Evolutionary conservation across 1,140 invertebrate species (phyloP).

Genomic region (Drosophila prosaltans): DNA sequence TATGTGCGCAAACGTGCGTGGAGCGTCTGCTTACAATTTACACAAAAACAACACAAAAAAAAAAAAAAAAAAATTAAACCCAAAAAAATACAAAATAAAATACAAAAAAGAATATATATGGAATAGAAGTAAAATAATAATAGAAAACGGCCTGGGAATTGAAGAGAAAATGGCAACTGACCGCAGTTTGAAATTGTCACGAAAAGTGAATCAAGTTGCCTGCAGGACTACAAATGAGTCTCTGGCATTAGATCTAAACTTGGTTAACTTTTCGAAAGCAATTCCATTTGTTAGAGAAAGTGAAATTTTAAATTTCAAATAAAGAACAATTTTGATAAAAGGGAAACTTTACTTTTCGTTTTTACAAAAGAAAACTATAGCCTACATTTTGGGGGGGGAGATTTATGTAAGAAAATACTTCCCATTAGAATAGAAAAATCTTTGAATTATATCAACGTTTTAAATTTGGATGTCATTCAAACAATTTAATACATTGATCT

Average conservation of each 20-base stretch:
- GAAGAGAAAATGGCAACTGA: constrained; percentile 12
- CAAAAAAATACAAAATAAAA: neutral
- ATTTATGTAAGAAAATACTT: too few species aligned
- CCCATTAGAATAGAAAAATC: too few species aligned
- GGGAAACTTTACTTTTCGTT: neutral
- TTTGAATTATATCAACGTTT: too few species aligned
- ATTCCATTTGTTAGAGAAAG: constrained; percentile 2
- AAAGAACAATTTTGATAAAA: neutral
- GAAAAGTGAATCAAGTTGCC: constrained; percentile 18
- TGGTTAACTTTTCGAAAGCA: constrained; percentile 6
- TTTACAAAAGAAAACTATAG: neutral
- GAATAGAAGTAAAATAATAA: constrained; percentile 1
- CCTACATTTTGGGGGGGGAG: neutral
- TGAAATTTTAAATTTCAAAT: neutral
- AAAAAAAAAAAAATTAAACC: neutral
- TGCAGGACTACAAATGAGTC: constrained; percentile 7
- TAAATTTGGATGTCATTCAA: too few species aligned
- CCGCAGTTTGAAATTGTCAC: constrained; percentile 21
- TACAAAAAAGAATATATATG: neutral
- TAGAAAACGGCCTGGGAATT: constrained; percentile 13
- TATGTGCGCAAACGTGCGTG: constrained; percentile 74
- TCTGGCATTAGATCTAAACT: neutral
- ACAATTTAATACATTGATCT: too few species aligned
- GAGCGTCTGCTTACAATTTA: constrained; percentile 72
- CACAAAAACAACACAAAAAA: constrained; percentile 12